phyloP scores from a whole-genome alignment of 2,113 vertebrate species.

The Struthio camelus region DNA sequence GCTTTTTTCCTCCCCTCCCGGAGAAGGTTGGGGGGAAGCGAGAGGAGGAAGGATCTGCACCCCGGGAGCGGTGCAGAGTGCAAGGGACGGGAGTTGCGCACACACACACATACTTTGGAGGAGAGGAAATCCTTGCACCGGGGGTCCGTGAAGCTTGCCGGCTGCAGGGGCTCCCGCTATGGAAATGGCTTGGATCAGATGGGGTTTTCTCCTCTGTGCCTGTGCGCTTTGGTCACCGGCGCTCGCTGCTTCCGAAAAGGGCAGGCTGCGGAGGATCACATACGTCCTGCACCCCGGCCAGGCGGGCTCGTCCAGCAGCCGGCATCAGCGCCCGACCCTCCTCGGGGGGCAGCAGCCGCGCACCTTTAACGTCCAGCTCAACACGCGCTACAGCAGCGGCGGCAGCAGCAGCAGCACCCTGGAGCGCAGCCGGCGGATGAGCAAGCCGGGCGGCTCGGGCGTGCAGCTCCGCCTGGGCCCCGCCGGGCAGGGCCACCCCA shows the following conservation, averaged over 20 bases:
- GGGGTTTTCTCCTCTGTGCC: slow-evolving; percentile 78
- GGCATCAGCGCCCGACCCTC: slow-evolving; percentile 38
- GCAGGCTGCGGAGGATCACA: slow-evolving; percentile 82
- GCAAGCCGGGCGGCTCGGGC: slow-evolving; percentile 61
- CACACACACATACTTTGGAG: neutral
- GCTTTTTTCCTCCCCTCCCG: neutral
- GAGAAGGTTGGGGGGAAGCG: neutral
- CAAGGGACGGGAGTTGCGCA: neutral
- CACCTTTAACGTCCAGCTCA: slow-evolving; percentile 83
- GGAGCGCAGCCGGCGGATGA: slow-evolving; percentile 88
- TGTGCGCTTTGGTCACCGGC: slow-evolving; percentile 67
- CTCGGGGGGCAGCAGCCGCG: slow-evolving; percentile 67
- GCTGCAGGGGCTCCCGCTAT: slow-evolving; percentile 14
- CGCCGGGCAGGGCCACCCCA: slow-evolving; percentile 64
- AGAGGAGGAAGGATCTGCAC: neutral
- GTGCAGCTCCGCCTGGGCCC: slow-evolving; percentile 68
- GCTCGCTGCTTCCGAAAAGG: slow-evolving; percentile 72
- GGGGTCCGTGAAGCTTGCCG: neutral
- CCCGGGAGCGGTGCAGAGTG: neutral
- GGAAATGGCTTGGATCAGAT: slow-evolving; percentile 83
- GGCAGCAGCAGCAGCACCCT: slow-evolving; percentile 69
- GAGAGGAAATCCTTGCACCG: neutral
- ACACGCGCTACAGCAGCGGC: slow-evolving; percentile 72
- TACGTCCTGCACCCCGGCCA: slow-evolving; percentile 86
- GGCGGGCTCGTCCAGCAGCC: slow-evolving; percentile 65